phyloP scores from a whole-genome alignment of 2,113 vertebrate genomes.

The Irena cyanogastra region DNA sequence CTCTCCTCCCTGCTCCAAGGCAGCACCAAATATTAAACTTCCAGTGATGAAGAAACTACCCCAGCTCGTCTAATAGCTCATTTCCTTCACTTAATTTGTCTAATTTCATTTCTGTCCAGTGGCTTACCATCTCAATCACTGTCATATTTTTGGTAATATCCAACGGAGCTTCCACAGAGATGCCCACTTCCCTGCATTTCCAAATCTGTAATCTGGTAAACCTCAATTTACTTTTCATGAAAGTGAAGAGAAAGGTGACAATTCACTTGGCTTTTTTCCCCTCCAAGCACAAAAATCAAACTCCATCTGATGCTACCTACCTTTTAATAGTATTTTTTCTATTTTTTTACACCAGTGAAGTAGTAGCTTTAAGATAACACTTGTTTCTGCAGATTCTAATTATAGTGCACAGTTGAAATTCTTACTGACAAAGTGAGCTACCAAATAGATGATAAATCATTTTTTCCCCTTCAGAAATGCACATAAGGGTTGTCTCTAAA shows the following conservation, averaged over 20 bases:
- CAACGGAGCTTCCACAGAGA: neutral
- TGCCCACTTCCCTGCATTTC: neutral
- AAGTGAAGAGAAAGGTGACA: neutral
- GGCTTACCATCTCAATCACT: neutral
- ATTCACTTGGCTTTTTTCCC: neutral
- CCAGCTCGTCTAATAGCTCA: neutral
- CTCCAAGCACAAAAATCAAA: neutral
- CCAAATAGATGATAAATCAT: neutral
- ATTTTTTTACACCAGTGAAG: neutral
- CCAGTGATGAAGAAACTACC: neutral
- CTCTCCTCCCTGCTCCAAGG: neutral
- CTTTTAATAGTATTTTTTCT: neutral
- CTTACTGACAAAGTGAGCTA: neutral
- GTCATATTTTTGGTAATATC: neutral
- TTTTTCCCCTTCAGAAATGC: neutral
- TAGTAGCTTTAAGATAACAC: neutral
- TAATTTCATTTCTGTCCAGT: neutral
- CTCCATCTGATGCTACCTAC: neutral
- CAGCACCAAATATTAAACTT: neutral
- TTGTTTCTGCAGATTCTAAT: neutral
- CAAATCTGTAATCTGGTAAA: neutral
- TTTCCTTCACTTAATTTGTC: neutral
- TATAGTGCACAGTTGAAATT: neutral
- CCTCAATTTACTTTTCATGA: neutral
- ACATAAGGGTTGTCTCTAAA: neutral